These are phyloP conservation scores for Bucco capensis DNA, from an alignment of 2,113 vertebrate species.

Conservation along the genomic window DNA sequence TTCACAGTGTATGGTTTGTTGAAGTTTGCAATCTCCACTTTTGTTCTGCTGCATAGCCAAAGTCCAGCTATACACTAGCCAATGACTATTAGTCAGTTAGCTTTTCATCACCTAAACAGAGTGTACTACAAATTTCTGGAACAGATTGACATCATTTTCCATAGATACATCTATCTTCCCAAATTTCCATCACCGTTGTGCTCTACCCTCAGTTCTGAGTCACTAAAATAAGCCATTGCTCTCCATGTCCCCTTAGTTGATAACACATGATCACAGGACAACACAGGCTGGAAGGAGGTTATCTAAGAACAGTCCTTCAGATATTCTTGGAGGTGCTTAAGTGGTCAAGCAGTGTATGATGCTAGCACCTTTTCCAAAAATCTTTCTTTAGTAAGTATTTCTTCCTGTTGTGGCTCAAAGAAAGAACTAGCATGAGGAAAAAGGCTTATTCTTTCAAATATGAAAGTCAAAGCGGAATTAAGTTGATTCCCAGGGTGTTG, in stretches of 20 bases:
- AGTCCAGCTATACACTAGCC: not conserved
- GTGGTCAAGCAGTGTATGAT: too few species aligned
- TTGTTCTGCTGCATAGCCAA: not conserved
- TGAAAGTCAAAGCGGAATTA: not conserved
- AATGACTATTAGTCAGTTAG: not conserved
- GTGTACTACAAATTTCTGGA: not conserved
- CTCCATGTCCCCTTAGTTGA: not conserved
- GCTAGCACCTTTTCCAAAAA: not conserved
- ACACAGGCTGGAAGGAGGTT: not conserved
- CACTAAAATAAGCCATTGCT: not conserved
- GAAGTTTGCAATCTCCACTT: not conserved
- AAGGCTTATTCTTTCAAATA: not conserved
- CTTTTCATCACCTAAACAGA: not conserved
- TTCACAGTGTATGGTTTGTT: fast-evolving
- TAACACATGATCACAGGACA: fast-evolving
- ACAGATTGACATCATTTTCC: not conserved
- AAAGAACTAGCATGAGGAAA: not conserved
- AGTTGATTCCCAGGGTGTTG: not conserved
- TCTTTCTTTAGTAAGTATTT: not conserved
- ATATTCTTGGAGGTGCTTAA: not conserved
- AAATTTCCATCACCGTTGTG: not conserved
- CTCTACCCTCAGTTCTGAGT: not conserved
- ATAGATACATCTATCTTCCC: not conserved
- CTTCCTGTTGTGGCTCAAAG: not conserved
- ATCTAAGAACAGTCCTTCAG: not conserved